Conservation (phyloP, 2,888 invertebrate species). For the Galeopsomyia nigrocyanea region DNA sequence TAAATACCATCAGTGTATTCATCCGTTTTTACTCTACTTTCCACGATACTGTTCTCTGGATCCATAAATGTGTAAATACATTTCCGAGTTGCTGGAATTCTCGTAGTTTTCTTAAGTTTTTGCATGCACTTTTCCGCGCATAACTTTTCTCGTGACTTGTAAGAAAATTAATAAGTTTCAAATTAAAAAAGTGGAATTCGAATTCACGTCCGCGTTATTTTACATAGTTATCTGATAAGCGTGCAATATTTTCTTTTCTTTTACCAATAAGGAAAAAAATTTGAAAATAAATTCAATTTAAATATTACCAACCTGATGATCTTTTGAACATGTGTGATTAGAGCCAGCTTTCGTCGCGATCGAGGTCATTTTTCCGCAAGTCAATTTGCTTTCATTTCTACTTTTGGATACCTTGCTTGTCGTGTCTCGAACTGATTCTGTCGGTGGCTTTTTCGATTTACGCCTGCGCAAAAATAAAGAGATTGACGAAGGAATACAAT, state of each 20-base stretch:
- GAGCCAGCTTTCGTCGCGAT: not conserved
- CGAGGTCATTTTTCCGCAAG: slow-evolving; percentile 11
- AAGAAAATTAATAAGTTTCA: slow-evolving; percentile 2
- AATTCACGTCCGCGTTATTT: not conserved
- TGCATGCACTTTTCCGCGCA: slow-evolving; percentile 18
- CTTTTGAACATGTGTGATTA: slow-evolving; percentile 31
- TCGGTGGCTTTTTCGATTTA: slow-evolving; percentile 3
- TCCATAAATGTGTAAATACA: slow-evolving; percentile 37
- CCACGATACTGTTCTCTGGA: not conserved
- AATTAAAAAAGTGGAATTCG: not conserved
- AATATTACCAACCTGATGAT: slow-evolving; percentile 32
- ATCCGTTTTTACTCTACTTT: slow-evolving; percentile 3
- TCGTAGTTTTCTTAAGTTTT: slow-evolving; percentile 12
- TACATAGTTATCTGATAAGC: not conserved
- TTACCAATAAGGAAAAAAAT: no score
- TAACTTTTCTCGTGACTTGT: slow-evolving; percentile 31
- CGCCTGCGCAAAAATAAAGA: not conserved
- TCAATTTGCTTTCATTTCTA: slow-evolving; percentile 19
- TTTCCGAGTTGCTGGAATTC: slow-evolving; percentile 37
- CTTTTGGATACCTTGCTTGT: not conserved
- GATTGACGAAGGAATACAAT: not conserved
- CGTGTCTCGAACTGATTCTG: not conserved
- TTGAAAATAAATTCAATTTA: no score
- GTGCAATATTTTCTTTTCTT: not conserved
- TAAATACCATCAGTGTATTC: slow-evolving; percentile 33